A percentile compares a stretch with the other conserved stretches of the same genome.
These are phyloP conservation scores for Aspiorhynchus laticeps DNA, from an alignment of 2,113 vertebrate genomes.

Conservation along the genomic window DNA sequence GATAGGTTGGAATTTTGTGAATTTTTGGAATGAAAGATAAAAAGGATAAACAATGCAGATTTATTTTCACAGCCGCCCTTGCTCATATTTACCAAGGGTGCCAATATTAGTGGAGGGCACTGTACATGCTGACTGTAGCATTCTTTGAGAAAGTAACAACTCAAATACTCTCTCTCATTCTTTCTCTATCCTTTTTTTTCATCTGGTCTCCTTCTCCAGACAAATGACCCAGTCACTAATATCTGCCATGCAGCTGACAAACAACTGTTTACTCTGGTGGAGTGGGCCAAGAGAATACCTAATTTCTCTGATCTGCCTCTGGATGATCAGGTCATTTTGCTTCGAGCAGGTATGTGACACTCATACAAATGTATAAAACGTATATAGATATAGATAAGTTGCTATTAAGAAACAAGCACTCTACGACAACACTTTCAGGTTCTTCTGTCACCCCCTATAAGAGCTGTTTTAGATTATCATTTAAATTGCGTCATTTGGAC, in stretches of 20 bases:
- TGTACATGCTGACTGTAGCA: neutral
- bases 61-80: no score
- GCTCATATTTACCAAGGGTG: no score
- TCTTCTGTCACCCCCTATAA: no score
- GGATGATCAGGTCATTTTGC: constrained; percentile 94
- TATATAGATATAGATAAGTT: neutral
- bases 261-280: constrained; percentile 93
- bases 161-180: neutral
- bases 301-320: constrained; percentile 91
- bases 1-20: no score
- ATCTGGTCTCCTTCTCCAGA: constrained; percentile 69
- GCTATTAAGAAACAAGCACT: neutral
- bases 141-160: neutral
- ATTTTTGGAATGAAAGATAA: no score
- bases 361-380: neutral
- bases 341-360: constrained; percentile 85
- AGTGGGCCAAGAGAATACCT: constrained; percentile 95
- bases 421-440: no score
- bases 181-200: constrained; percentile 3
- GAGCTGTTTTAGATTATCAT: no score
- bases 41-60: no score
- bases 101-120: no score
- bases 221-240: constrained; percentile 94
- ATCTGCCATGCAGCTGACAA: constrained; percentile 97
- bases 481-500: no score